phyloP scores from a whole-genome alignment of 2,113 vertebrate genomes.

The Meriones unguiculatus region DNA sequence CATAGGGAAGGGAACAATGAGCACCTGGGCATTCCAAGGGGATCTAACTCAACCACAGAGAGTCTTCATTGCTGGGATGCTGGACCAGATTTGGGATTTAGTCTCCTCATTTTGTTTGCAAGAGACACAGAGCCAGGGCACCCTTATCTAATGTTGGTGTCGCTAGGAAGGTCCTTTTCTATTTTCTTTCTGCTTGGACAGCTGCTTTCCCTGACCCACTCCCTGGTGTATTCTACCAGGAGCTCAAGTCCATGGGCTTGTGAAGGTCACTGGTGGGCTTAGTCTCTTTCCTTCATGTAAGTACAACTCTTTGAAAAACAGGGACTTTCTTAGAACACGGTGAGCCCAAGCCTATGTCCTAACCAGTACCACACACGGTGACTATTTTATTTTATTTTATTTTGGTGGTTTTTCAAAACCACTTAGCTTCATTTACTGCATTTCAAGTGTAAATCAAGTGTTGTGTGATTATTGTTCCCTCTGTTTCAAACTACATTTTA shows the following conservation, averaged over 20 bases:
- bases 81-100: neutral
- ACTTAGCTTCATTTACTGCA: slow-evolving; percentile 35
- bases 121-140: neutral
- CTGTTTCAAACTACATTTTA: slow-evolving; percentile 31
- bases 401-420: slow-evolving; percentile 43
- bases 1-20: neutral
- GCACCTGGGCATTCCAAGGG: accelerated
- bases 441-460: slow-evolving; percentile 45
- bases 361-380: neutral
- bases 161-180: neutral
- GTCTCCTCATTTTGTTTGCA: neutral
- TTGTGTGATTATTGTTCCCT: neutral
- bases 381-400: slow-evolving; percentile 50
- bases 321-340: slow-evolving; percentile 14
- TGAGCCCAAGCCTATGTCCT: neutral
- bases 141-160: neutral
- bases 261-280: accelerated
- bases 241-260: neutral
- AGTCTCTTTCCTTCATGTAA: neutral
- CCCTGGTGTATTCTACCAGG: neutral
- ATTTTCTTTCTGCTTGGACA: neutral
- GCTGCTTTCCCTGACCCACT: neutral
- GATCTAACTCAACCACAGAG: neutral
- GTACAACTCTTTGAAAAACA: neutral
- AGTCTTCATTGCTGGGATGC: neutral